Evolutionary conservation across 2,888 invertebrate species (phyloP), one percentile per base, ranked within the genome.

Genomic region (Alentia gelatinosa): DNA sequence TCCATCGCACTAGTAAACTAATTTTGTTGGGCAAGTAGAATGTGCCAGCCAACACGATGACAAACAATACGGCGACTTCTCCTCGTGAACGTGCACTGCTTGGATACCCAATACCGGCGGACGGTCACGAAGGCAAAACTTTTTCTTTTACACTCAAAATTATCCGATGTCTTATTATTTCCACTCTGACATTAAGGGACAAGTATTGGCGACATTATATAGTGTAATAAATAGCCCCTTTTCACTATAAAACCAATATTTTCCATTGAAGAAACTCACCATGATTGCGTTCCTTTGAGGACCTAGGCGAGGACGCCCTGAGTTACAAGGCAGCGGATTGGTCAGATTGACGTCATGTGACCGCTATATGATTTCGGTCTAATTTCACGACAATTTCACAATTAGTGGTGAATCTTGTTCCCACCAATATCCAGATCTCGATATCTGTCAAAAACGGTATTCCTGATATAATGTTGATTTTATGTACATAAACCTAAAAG

Each of bases 71-170:
- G 26, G 26, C 37, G 37, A 37, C n/a, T 37, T 56, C 39, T 19
- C 15, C 12, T 1, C 37, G 23, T 37, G 50, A 86, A 86, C 86
- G 42, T 86, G 86, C 47, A 7, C 47, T 47, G 47, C 86, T 86
- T 86, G 86, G 86, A 86, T 86, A 86, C 86, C 86, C 86, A 56
- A 86, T 26, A 42, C 86, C 86, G 86, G 86, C 35, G 30, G n/a
- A 1, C 5, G 26, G 30, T 86, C 9, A 47, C 47, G 23, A 56
- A 56, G 7, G 0, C 37, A 79, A 37, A 79, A 79, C 35, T 12
- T 7, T 79, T 19, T 15, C 35, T 37, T n/a, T 79, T 37, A 37
- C 23, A 35, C 5, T 26, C 4, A 35, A 3, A 79, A 79, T 35
- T 15, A 35, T 3, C n/a, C n/a, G n/a, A n/a, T n/a, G n/a, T n/a